Evolutionary conservation across 2,113 vertebrate genomes (phyloP).

Genomic region (Caranx melampygus): DNA sequence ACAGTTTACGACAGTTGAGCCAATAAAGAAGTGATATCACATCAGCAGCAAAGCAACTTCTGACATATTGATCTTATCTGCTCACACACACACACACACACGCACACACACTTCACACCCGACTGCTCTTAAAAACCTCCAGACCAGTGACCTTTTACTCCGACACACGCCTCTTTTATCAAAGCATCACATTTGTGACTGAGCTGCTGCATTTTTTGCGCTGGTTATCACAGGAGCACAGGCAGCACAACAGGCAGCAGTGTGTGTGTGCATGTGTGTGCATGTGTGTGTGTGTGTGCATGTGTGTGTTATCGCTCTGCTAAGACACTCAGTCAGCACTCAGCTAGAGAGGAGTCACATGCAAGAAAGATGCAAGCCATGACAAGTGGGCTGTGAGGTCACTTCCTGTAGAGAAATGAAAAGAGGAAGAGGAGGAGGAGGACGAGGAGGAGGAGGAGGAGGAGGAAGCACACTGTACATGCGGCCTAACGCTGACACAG

Average conservation of each 20-base stretch:
- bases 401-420: constrained; percentile 55
- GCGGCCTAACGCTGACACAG: constrained; percentile 42
- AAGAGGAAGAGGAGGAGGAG: constrained; percentile 23
- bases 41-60: no score
- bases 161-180: constrained; percentile 36
- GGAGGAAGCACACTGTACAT: constrained; percentile 55
- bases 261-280: constrained; percentile 17
- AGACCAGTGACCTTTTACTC: background rate
- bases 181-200: constrained; percentile 29
- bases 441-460: constrained; percentile 21
- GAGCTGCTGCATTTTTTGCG: constrained; percentile 28
- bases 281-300: background rate
- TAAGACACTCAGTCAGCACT: constrained; percentile 45
- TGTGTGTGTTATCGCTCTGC: constrained; percentile 38
- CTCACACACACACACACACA: no score
- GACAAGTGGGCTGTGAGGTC: constrained; percentile 55
- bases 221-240: constrained; percentile 53
- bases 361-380: constrained; percentile 55
- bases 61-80: no score
- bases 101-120: no score
- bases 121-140: no score
- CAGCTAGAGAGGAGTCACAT: constrained; percentile 57
- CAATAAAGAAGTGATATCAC: background rate
- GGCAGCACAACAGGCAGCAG: constrained; percentile 16
- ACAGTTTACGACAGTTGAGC: background rate